Percentiles rank a stretch among this genome's conserved stretches.
phyloP scores from a whole-genome alignment of 2,797 vertebrate species.

The Selene dorsalis region DNA sequence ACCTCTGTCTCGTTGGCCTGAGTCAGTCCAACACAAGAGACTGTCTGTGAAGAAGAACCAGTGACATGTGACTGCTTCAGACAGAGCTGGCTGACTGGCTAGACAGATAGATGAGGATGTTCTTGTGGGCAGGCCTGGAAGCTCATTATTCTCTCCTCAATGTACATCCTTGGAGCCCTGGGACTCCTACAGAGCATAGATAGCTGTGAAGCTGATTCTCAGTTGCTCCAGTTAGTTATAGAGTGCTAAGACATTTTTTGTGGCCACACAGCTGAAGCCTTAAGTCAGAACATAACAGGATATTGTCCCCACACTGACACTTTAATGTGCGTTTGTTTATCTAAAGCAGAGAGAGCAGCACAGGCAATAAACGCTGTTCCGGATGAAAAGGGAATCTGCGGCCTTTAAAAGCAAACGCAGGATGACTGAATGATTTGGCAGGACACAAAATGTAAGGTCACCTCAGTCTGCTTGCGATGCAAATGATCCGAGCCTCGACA shows the following conservation, averaged over 20 bases:
- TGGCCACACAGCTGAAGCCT: slow-evolving; percentile 9
- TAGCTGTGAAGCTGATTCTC: slow-evolving; percentile 9
- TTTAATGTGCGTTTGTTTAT: slow-evolving; percentile 58
- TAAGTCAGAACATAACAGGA: slow-evolving; percentile 52
- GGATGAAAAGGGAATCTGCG: slow-evolving; percentile 23
- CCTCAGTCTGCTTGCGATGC: slow-evolving; percentile 10
- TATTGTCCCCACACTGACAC: slow-evolving; percentile 43
- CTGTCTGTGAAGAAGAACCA: slow-evolving; percentile 55
- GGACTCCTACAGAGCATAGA: slow-evolving; percentile 9
- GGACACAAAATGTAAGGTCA: slow-evolving; percentile 48
- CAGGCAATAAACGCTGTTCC: slow-evolving; percentile 28
- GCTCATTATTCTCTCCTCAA: slow-evolving; percentile 46
- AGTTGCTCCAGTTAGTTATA: slow-evolving; percentile 43
- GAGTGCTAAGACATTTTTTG: slow-evolving; percentile 27
- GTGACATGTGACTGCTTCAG: slow-evolving; percentile 70
- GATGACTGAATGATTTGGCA: slow-evolving; percentile 22
- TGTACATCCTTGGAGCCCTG: background rate
- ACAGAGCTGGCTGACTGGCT: slow-evolving; percentile 31
- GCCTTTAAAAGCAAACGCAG: slow-evolving; percentile 48
- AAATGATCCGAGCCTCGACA: slow-evolving; percentile 11
- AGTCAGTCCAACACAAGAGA: slow-evolving; percentile 60
- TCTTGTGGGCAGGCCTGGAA: slow-evolving; percentile 8
- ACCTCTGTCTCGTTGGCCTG: slow-evolving; percentile 57
- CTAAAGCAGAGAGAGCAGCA: slow-evolving; percentile 23
- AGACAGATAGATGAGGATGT: slow-evolving; percentile 50